Evolutionary conservation across 2,113 vertebrate genomes (phyloP).

Genomic region (Pycnonotus jocosus): DNA sequence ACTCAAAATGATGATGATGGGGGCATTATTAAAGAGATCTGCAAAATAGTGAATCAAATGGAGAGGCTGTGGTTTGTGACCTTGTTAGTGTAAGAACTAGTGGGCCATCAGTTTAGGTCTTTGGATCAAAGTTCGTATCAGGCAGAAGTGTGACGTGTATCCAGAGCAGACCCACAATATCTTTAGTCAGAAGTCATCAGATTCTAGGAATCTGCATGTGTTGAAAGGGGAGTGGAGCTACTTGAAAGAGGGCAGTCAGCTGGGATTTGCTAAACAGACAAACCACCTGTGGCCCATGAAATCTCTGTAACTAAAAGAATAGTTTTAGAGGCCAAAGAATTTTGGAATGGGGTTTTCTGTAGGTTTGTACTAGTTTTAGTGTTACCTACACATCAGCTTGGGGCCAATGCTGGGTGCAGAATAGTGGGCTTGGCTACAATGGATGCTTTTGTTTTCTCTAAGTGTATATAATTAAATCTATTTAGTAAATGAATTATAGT

Average conservation of each 20-base stretch:
- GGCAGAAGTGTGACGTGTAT: neutral
- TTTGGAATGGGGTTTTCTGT: neutral
- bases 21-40: neutral
- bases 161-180: neutral
- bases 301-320: neutral
- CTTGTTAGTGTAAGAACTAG: neutral
- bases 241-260: neutral
- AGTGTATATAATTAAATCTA: neutral
- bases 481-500: neutral
- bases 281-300: neutral
- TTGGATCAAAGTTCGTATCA: neutral
- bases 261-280: neutral
- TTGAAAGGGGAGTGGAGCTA: neutral
- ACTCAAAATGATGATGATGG: neutral
- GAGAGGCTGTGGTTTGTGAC: neutral
- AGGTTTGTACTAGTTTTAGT: neutral
- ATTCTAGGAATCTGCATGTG: neutral
- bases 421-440: neutral
- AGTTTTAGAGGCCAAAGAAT: neutral
- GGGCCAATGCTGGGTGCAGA: neutral
- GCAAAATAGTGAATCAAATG: accelerated
- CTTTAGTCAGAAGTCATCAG: neutral
- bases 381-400: neutral
- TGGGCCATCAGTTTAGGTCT: neutral
- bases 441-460: neutral